Conservation (phyloP, 2,113 vertebrate genomes). For the Eonycteris spelaea region DNA sequence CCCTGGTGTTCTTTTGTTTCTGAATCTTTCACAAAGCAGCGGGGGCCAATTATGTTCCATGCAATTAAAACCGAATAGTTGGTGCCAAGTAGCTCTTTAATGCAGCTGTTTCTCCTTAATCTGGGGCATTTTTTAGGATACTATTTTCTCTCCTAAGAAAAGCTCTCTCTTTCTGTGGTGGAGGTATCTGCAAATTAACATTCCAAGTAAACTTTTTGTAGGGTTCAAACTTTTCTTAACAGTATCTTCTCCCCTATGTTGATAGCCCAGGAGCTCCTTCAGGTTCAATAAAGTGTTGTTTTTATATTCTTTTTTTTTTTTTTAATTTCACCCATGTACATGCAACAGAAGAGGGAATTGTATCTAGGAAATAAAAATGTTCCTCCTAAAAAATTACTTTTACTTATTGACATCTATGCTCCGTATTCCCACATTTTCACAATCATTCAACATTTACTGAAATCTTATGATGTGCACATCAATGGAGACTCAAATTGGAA, state of each 20-base stretch:
- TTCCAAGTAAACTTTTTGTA: background rate
- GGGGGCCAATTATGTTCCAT: conserved; percentile 35
- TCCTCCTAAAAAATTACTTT: background rate
- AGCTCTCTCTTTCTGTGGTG: background rate
- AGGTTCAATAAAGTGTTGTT: background rate
- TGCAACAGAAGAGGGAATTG: background rate
- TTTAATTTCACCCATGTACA: background rate
- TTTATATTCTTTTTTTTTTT: no score
- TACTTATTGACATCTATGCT: background rate
- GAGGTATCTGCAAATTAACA: background rate
- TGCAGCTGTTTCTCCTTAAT: conserved; percentile 54
- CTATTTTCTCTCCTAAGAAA: background rate
- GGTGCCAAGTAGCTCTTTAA: background rate
- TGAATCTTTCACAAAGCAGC: conserved; percentile 31
- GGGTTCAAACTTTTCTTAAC: background rate
- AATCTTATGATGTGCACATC: background rate
- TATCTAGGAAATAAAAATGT: background rate
- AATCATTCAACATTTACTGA: background rate
- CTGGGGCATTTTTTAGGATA: background rate
- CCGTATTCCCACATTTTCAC: background rate
- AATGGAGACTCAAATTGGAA: background rate
- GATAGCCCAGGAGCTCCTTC: background rate
- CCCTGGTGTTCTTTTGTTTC: conserved; percentile 55
- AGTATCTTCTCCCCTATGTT: background rate
- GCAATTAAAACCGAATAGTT: conserved; percentile 52